Evolutionary conservation across 2,888 invertebrate genomes (phyloP), one percentile per base, ranked within the genome.

Genomic region (Thereva unica): DNA sequence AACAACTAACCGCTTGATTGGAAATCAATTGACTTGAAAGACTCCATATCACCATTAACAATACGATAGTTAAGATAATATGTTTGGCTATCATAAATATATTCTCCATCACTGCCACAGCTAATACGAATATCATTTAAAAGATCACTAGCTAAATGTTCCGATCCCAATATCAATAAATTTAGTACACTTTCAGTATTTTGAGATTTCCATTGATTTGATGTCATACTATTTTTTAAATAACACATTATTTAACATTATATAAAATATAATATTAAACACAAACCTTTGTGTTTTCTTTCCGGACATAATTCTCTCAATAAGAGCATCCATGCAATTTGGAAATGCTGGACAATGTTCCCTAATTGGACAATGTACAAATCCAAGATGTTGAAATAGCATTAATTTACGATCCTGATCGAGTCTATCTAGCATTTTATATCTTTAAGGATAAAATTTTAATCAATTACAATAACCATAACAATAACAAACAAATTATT

Each of bases 371-470:
- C 93, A 94, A 82, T 97, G 95, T 66, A 97, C 92, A 82, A 97
- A 97, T 67, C 96, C 95, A 50, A 97, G 83, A 81, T 97, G 97
- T 80, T 96, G 95, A 76, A 96, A 92, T 69, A 98, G 84, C 88
- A 97, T 93, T 72, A 96, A 84, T 79, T 95, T 94, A 70, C 98
- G 84, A 77, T 97, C 96, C 81, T 96, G 95, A 82, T 96, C 95
- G 79, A 97, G 85, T 66, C 95, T 87, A 81, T 95, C 94, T 77
- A 98, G 84, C 80, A 94, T 90, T 82, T 95, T 95, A 82, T 95
- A 97, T 82, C 95, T 93, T 73, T 42, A 75, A 73, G 67, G 12
- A 70, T 53, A 61, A 37, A 40, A 38, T 5, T 6, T 12, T 41
- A 41, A 7, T n/a, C 57, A 45, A 12, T 40, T 23, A 35, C 10